Base-by-base conservation (phyloP, 2,797 vertebrate species). In the Streptopelia turtur region DNA sequence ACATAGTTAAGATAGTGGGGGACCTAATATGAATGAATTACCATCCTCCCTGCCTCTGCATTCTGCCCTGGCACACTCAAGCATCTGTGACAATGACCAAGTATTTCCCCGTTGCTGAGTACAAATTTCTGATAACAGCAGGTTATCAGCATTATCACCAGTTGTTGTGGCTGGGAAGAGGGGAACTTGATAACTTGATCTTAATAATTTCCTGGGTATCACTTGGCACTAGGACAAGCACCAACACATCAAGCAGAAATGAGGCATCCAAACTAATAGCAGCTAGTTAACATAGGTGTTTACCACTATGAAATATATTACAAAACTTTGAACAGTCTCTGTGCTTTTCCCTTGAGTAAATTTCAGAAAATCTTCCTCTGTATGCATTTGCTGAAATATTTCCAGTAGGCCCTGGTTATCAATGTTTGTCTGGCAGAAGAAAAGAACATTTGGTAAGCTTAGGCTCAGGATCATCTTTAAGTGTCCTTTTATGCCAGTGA, bases 401-500 rank as follows among this genome's bases (percentile, higher is more conserved):
- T 91, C 12, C 66, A 27, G 55, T 25, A n/a, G n/a, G 21, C 22
- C 11, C 10, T 3, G 2, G 25, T 78, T 23, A 35, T 56, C 35
- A 30, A 0, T 10, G 1, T 47, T 52, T 13, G 2, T 16, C 18
- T 3, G 5, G 3, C 2, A 11, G 7, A 1, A 1, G 55, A 20
- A 16, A 28, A 27, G 17, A 28, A 10, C 3, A 13, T 56, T 56
- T 27, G 8, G 23, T 50, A 69, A 71, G n/a, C 5, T 33, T 9
- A 12, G 16, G 21, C 31, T 83, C 8, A 37, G 3, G 10, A 6
- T 80, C 4, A 6, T 60, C 10, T 43, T 72, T 56, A 71, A 55
- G 7, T 31, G 31, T 37, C 9, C 23, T 30, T 83, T 52, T 59
- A 13, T 31, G 9, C 13, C 11, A 16, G 7, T 47, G n/a, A 86